Percentiles rank a stretch among this genome's conserved stretches.
Conservation (phyloP, 92 coral and sea anemone species). For the Chrysogorgia sp. region DNA sequence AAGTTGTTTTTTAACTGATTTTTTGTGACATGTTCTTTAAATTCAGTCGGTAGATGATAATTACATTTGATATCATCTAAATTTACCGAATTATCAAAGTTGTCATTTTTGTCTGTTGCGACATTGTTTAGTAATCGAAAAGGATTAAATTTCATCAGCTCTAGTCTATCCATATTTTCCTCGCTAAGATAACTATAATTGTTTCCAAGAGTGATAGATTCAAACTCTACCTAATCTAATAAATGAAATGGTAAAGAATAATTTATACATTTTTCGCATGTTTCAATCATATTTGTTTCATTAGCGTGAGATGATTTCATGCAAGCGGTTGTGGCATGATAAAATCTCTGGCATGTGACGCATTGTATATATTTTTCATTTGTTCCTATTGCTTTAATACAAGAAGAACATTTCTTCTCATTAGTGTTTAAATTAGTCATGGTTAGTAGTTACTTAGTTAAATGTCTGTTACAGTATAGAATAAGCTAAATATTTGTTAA, state of each 20-base stretch:
- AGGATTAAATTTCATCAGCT: conserved; percentile 11
- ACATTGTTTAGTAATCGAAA: not conserved
- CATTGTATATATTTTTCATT: too few relatives aligned
- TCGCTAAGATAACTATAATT: not conserved
- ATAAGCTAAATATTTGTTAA: not conserved
- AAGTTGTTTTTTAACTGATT: too few relatives aligned
- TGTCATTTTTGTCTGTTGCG: not conserved
- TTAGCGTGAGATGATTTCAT: too few relatives aligned
- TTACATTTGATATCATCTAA: not conserved
- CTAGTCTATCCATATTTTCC: conserved; percentile 16
- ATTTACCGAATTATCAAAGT: not conserved
- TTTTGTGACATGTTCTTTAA: not conserved
- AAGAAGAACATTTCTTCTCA: too few relatives aligned
- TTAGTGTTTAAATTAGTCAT: not conserved
- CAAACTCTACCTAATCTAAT: not conserved
- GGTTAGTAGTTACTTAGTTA: not conserved
- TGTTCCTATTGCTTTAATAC: too few relatives aligned
- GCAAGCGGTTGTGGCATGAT: too few relatives aligned
- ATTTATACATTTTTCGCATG: too few relatives aligned
- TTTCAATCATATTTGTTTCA: too few relatives aligned
- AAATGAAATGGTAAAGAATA: not conserved
- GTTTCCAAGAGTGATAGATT: not conserved
- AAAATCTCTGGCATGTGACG: too few relatives aligned
- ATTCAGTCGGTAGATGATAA: not conserved
- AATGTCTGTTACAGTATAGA: not conserved